phyloP scores from a whole-genome alignment of 2,888 invertebrate genomes.

The Drosophila dives region DNA sequence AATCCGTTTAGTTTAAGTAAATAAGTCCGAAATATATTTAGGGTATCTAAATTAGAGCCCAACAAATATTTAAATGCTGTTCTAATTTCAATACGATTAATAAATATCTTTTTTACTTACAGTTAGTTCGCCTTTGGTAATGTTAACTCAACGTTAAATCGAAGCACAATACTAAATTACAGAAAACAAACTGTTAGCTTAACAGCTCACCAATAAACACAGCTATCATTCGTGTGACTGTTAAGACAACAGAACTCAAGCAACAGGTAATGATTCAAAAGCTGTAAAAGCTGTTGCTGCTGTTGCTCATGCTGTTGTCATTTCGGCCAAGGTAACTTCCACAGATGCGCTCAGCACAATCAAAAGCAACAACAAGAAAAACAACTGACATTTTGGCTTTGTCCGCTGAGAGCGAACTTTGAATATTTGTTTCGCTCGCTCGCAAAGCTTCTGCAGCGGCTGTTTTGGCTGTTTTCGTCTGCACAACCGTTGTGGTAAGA shows the following conservation, averaged over 20 bases:
- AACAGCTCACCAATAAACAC: slow-evolving; percentile 31
- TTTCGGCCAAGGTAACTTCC: slow-evolving; percentile 73
- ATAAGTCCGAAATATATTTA: background rate
- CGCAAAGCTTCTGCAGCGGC: slow-evolving; percentile 16
- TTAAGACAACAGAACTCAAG: slow-evolving; percentile 13
- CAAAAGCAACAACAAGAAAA: slow-evolving; percentile 14
- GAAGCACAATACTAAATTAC: no score
- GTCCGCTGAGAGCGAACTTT: slow-evolving; percentile 49
- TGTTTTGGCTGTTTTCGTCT: slow-evolving; percentile 35
- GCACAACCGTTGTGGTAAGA: slow-evolving; percentile 35
- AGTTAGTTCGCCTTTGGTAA: background rate
- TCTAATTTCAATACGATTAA: background rate
- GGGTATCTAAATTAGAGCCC: background rate
- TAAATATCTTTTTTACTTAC: background rate
- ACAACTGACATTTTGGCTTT: slow-evolving; percentile 49
- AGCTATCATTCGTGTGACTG: slow-evolving; percentile 8
- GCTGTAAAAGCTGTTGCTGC: slow-evolving; percentile 42
- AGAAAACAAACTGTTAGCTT: slow-evolving; percentile 11
- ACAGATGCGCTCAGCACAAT: slow-evolving; percentile 37
- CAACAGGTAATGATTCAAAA: slow-evolving; percentile 59
- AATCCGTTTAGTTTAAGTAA: background rate
- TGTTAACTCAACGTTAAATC: background rate
- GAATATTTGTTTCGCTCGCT: slow-evolving; percentile 31
- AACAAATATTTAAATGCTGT: background rate
- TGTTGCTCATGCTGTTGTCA: slow-evolving; percentile 46